These are phyloP conservation scores for Zophobas atratus DNA, from an alignment of 1,140 invertebrate species.

Conservation along the genomic window DNA sequence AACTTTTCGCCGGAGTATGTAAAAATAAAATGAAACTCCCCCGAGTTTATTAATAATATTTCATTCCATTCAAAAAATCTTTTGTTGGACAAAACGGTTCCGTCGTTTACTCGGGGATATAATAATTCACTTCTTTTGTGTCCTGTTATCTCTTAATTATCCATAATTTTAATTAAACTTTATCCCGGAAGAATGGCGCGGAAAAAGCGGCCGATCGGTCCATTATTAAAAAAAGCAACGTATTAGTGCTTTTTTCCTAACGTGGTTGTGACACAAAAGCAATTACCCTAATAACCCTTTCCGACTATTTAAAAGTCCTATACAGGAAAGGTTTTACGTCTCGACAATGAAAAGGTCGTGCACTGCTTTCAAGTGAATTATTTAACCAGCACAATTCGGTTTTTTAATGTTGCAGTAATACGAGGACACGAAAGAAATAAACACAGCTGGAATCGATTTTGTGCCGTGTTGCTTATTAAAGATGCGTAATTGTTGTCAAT, in stretches of 20 bases:
- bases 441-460: background rate
- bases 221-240: conserved; percentile 20
- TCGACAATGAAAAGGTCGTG: background rate
- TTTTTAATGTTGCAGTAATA: conserved; percentile 4
- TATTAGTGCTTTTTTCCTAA: conserved; percentile 7
- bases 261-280: conserved; percentile 21
- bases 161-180: conserved; percentile 41
- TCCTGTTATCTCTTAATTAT: conserved; percentile 40
- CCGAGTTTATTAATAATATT: conserved; percentile 23
- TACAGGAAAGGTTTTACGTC: conserved; percentile 18
- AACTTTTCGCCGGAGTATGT: background rate
- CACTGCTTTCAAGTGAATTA: conserved; percentile 37
- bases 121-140: conserved; percentile 35
- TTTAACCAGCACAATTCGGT: conserved; percentile 19
- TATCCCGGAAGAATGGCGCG: conserved; percentile 6
- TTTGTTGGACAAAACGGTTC: conserved; percentile 31
- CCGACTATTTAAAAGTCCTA: conserved; percentile 28
- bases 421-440: background rate
- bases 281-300: conserved; percentile 35
- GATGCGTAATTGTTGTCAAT: too few relatives aligned
- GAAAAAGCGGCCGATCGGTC: conserved; percentile 10
- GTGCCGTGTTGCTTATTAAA: too few relatives aligned
- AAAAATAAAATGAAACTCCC: conserved; percentile 10
- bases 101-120: conserved; percentile 16
- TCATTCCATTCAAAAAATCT: conserved; percentile 19